Evolutionary conservation across 1,140 invertebrate genomes (phyloP).

Genomic region (Drosophila nigrodunni): DNA sequence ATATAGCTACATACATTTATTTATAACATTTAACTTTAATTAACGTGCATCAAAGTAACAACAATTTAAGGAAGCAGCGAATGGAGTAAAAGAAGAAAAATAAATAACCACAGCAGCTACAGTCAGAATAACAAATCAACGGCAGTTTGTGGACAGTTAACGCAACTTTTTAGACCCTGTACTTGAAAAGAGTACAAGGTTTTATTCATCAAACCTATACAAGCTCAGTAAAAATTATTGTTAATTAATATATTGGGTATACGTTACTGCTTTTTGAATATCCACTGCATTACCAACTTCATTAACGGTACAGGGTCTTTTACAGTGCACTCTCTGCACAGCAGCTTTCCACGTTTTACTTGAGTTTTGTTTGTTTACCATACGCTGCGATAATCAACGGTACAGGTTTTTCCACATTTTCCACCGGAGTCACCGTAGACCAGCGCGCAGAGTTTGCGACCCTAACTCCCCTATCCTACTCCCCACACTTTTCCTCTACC

Average conservation of each 20-base stretch:
- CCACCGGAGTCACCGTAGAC: constrained; percentile 10
- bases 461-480: constrained; percentile 4
- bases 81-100: not conserved
- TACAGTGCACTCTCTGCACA: no score
- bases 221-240: not conserved
- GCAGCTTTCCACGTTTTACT: constrained; percentile 5
- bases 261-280: no score
- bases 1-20: no score
- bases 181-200: no score
- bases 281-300: no score
- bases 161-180: not conserved
- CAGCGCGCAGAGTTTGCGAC: constrained; percentile 20
- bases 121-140: constrained; percentile 35
- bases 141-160: constrained; percentile 36
- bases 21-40: constrained; percentile 69
- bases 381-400: constrained; percentile 23
- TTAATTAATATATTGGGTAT: not conserved
- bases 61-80: not conserved
- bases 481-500: no score
- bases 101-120: constrained; percentile 19
- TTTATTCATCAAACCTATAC: no score
- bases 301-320: no score
- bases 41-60: constrained; percentile 62
- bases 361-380: constrained; percentile 19
- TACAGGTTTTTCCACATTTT: constrained; percentile 79